Percentiles rank a stretch among this genome's conserved stretches.
Conservation (phyloP, 1,140 invertebrate genomes). For the Macrobrachium rosenbergii region DNA sequence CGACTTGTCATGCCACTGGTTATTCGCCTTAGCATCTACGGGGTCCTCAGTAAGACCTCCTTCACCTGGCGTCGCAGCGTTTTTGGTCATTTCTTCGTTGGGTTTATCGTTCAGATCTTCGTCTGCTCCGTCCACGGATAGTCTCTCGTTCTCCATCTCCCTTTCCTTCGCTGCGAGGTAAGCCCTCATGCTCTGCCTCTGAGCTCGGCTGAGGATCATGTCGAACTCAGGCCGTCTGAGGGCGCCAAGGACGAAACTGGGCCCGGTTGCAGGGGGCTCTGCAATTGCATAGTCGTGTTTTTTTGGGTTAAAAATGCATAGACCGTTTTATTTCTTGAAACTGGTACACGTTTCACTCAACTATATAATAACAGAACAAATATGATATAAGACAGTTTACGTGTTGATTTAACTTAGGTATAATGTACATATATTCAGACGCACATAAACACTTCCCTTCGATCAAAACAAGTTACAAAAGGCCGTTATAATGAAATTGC, state of each 20-base stretch:
- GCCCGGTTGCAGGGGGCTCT: constrained; percentile 29
- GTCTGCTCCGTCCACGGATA: background rate
- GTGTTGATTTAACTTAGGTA: too few relatives aligned
- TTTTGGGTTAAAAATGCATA: background rate
- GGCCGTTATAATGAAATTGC: too few relatives aligned
- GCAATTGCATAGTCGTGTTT: background rate
- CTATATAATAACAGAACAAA: background rate
- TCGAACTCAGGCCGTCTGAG: constrained; percentile 49
- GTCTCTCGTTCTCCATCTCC: background rate
- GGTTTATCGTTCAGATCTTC: background rate
- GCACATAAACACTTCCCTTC: too few relatives aligned
- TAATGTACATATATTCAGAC: too few relatives aligned
- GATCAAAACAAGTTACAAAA: too few relatives aligned
- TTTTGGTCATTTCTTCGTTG: background rate
- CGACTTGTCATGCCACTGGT: background rate
- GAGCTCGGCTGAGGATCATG: constrained; percentile 43
- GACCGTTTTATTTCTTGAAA: background rate
- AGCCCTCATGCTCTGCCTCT: background rate
- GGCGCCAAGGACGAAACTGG: constrained; percentile 42
- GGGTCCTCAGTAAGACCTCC: background rate
- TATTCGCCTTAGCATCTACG: background rate
- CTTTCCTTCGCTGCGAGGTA: background rate
- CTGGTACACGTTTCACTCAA: background rate
- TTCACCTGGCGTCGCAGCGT: background rate
- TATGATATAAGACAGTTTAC: too few relatives aligned